phyloP scores from a whole-genome alignment of 2,113 vertebrate species.

The Tiliqua scincoides region DNA sequence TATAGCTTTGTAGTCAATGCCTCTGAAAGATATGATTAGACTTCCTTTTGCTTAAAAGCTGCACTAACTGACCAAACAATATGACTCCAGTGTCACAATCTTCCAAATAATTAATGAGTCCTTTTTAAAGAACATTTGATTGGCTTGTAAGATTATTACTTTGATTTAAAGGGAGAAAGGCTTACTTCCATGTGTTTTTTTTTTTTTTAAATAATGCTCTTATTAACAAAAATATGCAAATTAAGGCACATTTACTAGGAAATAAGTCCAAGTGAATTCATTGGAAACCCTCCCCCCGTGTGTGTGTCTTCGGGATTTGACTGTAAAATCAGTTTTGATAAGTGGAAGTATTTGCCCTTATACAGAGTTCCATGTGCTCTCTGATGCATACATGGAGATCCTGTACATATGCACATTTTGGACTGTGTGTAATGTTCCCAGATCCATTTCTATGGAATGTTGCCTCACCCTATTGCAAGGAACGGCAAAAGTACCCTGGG shows the following conservation, averaged over 20 bases:
- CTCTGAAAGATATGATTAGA: conserved; percentile 59
- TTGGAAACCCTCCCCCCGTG: no score
- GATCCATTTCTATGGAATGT: background rate
- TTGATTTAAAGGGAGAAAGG: conserved; percentile 57
- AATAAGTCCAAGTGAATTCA: background rate
- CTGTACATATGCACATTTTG: background rate
- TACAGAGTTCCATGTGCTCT: no score
- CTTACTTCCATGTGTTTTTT: conserved; percentile 30
- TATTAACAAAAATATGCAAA: conserved; percentile 3
- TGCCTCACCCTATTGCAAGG: background rate
- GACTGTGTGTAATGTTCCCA: background rate
- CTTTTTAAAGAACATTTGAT: conserved; percentile 64
- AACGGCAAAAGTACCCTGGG: background rate
- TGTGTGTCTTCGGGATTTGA: background rate
- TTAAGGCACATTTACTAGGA: conserved; percentile 26
- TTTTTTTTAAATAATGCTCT: background rate
- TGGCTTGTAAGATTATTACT: conserved; percentile 57
- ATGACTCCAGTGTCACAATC: conserved; percentile 68
- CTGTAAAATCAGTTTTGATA: background rate
- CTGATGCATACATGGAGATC: background rate
- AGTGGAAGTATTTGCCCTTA: background rate
- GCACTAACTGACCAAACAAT: conserved; percentile 70
- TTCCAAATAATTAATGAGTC: conserved; percentile 69
- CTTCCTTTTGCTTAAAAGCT: conserved; percentile 69
- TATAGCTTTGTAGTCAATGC: conserved; percentile 70